These are phyloP conservation scores for Hemistola chrysoprasaria DNA, from an alignment of 2,888 invertebrate genomes.

Conservation along the genomic window DNA sequence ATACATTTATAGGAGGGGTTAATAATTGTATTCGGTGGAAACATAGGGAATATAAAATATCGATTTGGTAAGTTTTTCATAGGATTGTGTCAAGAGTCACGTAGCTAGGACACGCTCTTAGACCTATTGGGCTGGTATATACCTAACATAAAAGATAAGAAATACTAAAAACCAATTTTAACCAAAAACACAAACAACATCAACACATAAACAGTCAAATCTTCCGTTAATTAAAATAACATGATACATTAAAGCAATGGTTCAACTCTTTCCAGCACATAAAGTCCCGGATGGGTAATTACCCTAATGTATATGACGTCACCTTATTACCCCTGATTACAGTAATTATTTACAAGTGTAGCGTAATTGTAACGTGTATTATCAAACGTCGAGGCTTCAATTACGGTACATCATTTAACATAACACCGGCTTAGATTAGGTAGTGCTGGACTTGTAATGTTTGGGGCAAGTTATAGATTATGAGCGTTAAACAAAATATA, in stretches of 20 bases:
- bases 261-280: not conserved
- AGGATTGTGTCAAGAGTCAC: too few species aligned
- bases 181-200: too few species aligned
- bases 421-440: constrained; percentile 17
- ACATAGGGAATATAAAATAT: too few species aligned
- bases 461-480: constrained; percentile 7
- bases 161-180: too few species aligned
- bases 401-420: constrained; percentile 26
- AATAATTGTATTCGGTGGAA: too few species aligned
- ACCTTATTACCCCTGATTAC: constrained; percentile 31
- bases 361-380: constrained; percentile 30
- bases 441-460: constrained; percentile 3
- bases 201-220: too few species aligned
- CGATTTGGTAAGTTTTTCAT: too few species aligned
- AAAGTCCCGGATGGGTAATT: constrained; percentile 14
- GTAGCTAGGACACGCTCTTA: too few species aligned
- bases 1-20: too few species aligned
- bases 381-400: constrained; percentile 28
- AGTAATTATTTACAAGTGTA: constrained; percentile 27
- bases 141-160: too few species aligned
- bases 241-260: not conserved
- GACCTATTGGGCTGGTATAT: too few species aligned
- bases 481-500: too few species aligned
- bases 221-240: not conserved
- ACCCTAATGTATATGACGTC: constrained; percentile 22